Evolutionary conservation across 2,113 vertebrate genomes (phyloP), one percentile per base, ranked within the genome.

Genomic region (Galbula dea): DNA sequence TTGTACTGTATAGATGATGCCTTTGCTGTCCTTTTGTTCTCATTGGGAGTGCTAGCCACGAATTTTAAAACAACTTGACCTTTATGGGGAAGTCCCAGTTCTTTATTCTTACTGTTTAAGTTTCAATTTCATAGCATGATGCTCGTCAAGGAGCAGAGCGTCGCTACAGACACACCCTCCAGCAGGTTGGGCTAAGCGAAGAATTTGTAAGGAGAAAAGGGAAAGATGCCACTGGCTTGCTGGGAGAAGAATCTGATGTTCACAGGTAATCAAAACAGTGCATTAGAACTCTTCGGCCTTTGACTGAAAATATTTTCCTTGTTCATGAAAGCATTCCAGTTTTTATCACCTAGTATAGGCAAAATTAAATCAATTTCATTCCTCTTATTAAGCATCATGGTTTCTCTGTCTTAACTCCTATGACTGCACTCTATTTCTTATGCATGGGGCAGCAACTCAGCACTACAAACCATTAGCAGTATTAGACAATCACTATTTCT

Each of bases 191-290:
- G 11, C 88, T 99, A 68, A 98, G 98, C 0, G 99, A 99, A 96
- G 97, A 98, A 49, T 99, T 99, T 96, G 98, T 99, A 80, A 97
- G 86, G 87, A 97, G 95, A 89, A 98, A 98, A 80, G 98, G 98
- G 80, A 91, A 95, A 83, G 90, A 79, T 39, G 48, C 55, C 62
- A 48, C 24, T 58, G 89, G 71, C 45, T 34, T 90, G 43, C 76
- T 93, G 51, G 93, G 95, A 62, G 92, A 95, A 73, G 87, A 90
- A 79, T 55, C 87, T 89, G 86, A 92, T 3, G 6, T 74, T 68
- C 88, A 66, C 86, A 97, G 97, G 97, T 97, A 97, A 90, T 45
- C 75, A 83, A 66, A 91, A 12, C 30, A 93, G 51, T 54, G 36
- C 39, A 83, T 10, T 69, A 55, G 12, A 55, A 23, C 43, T 66